A percentile compares a stretch with the other conserved stretches of the same genome.
Evolutionary conservation across 2,888 invertebrate species (phyloP).

Genomic region (Drosophila mercatorum): DNA sequence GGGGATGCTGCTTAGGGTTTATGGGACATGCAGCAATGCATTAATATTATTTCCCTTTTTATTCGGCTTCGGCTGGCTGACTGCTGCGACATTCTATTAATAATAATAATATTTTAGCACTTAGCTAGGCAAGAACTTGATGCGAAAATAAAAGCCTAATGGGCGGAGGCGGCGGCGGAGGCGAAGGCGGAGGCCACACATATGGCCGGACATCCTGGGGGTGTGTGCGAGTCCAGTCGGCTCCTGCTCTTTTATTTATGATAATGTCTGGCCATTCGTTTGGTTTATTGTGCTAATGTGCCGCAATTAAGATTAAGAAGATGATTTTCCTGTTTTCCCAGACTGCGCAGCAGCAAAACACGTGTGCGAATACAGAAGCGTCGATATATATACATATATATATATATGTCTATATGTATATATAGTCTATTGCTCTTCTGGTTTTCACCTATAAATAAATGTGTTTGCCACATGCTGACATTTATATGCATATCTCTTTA

Average conservation of each 20-base stretch:
- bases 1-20: background rate
- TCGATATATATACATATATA: background rate
- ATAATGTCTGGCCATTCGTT: conserved; percentile 83
- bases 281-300: conserved; percentile 84
- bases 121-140: conserved; percentile 40
- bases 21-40: conserved; percentile 72
- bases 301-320: conserved; percentile 84
- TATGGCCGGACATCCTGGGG: conserved; percentile 65
- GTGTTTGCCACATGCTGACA: conserved; percentile 50
- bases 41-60: conserved; percentile 42
- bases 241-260: conserved; percentile 83
- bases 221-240: conserved; percentile 66
- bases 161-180: conserved; percentile 2
- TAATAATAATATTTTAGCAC: conserved; percentile 69
- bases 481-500: conserved; percentile 10
- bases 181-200: conserved; percentile 27
- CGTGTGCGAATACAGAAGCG: conserved; percentile 30
- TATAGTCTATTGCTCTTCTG: conserved; percentile 37
- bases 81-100: conserved; percentile 70
- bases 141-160: conserved; percentile 50
- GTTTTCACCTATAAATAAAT: conserved; percentile 65
- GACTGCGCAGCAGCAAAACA: conserved; percentile 11
- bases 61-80: conserved; percentile 6
- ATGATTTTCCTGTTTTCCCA: conserved; percentile 73
- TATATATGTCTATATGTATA: conserved; percentile 8